A percentile compares a stretch with the other conserved stretches of the same genome.
These are phyloP conservation scores for Numenius phaeopus DNA, from an alignment of 2,797 vertebrate genomes.

Conservation along the genomic window DNA sequence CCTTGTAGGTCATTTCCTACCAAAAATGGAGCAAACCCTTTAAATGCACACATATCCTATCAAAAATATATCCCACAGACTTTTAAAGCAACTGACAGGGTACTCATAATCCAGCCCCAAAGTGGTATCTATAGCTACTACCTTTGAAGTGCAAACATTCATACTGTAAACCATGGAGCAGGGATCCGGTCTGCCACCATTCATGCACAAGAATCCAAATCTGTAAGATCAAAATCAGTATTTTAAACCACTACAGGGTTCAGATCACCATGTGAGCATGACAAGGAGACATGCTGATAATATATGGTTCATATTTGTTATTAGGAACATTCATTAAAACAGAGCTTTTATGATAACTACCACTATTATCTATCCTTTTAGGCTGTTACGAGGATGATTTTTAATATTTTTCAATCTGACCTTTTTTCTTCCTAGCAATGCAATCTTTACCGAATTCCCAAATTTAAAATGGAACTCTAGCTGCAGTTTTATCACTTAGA, in stretches of 20 bases:
- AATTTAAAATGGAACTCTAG: neutral
- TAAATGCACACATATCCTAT: accelerated
- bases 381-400: neutral
- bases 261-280: neutral
- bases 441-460: neutral
- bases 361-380: neutral
- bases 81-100: neutral
- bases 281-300: neutral
- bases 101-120: neutral
- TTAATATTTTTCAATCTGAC: neutral
- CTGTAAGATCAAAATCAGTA: neutral
- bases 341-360: neutral
- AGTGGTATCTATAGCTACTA: neutral
- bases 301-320: neutral
- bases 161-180: neutral
- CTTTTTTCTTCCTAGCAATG: neutral
- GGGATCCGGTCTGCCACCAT: neutral
- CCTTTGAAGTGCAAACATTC: neutral
- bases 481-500: neutral
- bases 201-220: neutral
- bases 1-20: neutral
- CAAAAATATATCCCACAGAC: neutral
- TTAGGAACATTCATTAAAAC: neutral
- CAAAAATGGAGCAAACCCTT: neutral
- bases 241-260: neutral